Conservation (phyloP, 92 coral and sea anemone species). For the Phymanthus crucifer region DNA sequence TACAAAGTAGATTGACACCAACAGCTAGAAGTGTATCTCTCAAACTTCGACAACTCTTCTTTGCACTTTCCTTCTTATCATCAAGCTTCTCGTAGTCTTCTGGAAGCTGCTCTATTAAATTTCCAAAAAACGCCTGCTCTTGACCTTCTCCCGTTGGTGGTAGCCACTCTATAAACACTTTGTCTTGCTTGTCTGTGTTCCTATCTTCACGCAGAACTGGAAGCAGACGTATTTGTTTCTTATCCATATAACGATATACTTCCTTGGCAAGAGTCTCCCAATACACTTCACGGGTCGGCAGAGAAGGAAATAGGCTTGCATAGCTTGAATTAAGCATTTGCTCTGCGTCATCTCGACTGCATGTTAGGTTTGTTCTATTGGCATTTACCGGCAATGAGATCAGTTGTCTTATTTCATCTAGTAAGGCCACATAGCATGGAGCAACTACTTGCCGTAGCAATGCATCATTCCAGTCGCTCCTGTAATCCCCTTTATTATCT, state of each 20-base stretch:
- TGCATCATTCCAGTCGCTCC: conserved; percentile 62
- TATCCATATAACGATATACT: conserved; percentile 57
- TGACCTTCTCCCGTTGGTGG: conserved; percentile 61
- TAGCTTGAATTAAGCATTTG: conserved; percentile 29
- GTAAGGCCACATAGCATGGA: conserved; percentile 60
- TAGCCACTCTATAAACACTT: conserved; percentile 45
- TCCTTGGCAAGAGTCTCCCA: conserved; percentile 63
- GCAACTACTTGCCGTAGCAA: conserved; percentile 54
- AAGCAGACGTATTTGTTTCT: conserved; percentile 39
- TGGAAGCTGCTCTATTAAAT: not conserved
- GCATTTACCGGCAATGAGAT: conserved; percentile 16
- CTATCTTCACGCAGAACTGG: conserved; percentile 48
- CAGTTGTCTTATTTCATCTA: conserved; percentile 37
- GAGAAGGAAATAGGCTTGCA: conserved; percentile 58
- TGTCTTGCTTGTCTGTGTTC: not conserved
- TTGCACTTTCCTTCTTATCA: not conserved
- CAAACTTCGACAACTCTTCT: not conserved
- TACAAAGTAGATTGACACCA: conserved; percentile 60
- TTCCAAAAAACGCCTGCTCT: conserved; percentile 57
- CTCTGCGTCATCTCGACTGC: conserved; percentile 14
- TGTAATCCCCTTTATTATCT: conserved; percentile 17
- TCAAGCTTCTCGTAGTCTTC: not conserved
- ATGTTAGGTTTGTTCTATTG: conserved; percentile 2
- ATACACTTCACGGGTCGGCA: conserved; percentile 11
- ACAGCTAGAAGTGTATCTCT: conserved; percentile 49